A percentile compares a stretch with the other conserved stretches of the same genome.
These are phyloP conservation scores for Acromyrmex echinatior DNA, from an alignment of 1,140 invertebrate genomes.

Conservation along the genomic window DNA sequence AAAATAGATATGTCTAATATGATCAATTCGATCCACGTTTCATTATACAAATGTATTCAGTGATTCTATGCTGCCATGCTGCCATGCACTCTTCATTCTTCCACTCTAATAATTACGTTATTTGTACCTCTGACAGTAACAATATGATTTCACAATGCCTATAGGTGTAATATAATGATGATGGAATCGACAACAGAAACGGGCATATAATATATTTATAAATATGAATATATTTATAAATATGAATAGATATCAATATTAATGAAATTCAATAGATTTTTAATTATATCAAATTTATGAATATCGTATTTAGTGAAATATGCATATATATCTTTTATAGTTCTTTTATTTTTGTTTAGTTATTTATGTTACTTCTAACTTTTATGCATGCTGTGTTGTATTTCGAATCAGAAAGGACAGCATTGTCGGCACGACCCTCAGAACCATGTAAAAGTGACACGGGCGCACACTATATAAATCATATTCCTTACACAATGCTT, in stretches of 20 bases:
- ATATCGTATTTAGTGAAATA: not conserved
- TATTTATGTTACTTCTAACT: constrained; percentile 25
- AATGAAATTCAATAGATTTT: not conserved
- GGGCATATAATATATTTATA: not conserved
- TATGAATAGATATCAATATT: not conserved
- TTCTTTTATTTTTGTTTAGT: not conserved
- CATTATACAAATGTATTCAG: constrained; percentile 8
- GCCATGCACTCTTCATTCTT: not conserved
- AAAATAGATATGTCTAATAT: constrained; percentile 28
- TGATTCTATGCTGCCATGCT: not conserved
- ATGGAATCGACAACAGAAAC: not conserved
- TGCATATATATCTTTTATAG: too few species aligned
- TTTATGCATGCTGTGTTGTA: not conserved
- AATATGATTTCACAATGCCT: constrained; percentile 9
- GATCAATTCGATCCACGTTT: not conserved
- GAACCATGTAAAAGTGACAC: constrained; percentile 55
- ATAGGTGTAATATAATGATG: not conserved
- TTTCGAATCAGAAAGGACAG: constrained; percentile 43
- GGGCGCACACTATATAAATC: constrained; percentile 43
- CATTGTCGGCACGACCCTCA: constrained; percentile 43
- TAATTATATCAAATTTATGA: not conserved
- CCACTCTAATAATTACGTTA: constrained; percentile 2
- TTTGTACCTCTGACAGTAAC: not conserved
- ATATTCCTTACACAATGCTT: constrained; percentile 53
- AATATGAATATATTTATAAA: not conserved